Evolutionary conservation across 2,113 vertebrate genomes (phyloP).

Genomic region (Panthera uncia): DNA sequence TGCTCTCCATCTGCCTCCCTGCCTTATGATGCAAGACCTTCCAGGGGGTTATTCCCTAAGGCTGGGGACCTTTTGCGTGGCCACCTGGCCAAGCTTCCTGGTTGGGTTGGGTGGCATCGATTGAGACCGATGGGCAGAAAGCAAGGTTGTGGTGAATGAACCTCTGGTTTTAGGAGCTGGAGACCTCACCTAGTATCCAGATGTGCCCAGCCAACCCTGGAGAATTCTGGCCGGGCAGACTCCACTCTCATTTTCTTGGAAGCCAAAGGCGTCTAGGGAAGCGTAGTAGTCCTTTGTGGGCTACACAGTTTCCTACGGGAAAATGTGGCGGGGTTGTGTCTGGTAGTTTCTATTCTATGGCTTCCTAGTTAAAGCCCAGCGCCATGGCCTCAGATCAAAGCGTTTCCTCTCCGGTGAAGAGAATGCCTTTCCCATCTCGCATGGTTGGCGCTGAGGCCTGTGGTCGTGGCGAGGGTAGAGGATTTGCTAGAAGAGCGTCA

Average conservation of each 20-base stretch:
- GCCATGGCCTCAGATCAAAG: neutral
- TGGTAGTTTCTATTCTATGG: neutral
- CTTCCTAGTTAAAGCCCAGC: neutral
- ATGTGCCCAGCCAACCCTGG: too few relatives aligned
- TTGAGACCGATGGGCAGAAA: neutral
- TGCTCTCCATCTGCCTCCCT: neutral
- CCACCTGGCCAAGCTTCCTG: neutral
- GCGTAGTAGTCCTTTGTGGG: neutral
- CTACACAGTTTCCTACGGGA: neutral
- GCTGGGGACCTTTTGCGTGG: neutral
- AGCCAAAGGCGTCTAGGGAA: neutral
- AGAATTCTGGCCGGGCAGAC: neutral
- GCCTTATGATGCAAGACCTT: neutral
- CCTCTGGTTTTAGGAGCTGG: neutral
- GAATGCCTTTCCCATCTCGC: neutral
- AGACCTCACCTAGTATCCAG: neutral
- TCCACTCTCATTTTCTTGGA: neutral
- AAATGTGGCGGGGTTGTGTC: neutral
- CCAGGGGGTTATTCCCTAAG: neutral
- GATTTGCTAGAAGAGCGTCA: neutral
- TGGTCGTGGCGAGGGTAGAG: fast-evolving
- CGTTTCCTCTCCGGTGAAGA: neutral
- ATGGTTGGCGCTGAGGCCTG: neutral
- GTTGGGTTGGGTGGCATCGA: neutral
- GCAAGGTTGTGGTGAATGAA: neutral